Evolutionary conservation across 2,113 vertebrate genomes (phyloP).

Genomic region (Caracal caracal): DNA sequence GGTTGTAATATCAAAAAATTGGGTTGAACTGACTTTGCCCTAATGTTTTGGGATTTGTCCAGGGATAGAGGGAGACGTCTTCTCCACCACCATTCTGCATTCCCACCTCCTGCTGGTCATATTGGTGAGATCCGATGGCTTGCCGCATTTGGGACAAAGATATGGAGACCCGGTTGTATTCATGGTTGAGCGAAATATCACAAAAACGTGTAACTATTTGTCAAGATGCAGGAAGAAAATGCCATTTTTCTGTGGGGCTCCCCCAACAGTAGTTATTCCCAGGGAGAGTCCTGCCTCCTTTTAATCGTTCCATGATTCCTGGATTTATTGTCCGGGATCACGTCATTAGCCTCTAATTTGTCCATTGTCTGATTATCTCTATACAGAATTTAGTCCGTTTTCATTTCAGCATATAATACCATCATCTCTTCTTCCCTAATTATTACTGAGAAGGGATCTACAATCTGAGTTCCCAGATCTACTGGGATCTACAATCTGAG

Average conservation of each 20-base stretch:
- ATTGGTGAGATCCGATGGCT: neutral
- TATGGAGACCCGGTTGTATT: neutral
- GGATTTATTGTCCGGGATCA: neutral
- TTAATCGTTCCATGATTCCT: neutral
- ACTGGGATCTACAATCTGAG: too few relatives aligned
- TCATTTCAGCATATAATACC: neutral
- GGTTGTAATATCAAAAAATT: too few relatives aligned
- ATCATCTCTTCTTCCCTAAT: neutral
- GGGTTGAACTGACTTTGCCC: neutral
- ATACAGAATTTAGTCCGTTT: neutral
- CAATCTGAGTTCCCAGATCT: neutral
- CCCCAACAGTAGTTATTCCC: too few relatives aligned
- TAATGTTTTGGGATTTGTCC: neutral
- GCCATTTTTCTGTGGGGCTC: neutral
- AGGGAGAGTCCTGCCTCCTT: neutral
- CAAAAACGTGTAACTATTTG: neutral
- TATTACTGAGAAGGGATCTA: neutral
- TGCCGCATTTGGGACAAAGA: neutral
- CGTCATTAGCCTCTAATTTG: neutral
- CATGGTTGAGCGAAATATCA: neutral
- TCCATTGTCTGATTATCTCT: neutral
- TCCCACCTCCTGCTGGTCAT: neutral
- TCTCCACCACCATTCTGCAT: fast-evolving
- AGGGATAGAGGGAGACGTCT: neutral
- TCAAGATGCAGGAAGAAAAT: neutral